Conservation (phyloP, 2,113 vertebrate species). For the Diphyllodes magnificus region DNA sequence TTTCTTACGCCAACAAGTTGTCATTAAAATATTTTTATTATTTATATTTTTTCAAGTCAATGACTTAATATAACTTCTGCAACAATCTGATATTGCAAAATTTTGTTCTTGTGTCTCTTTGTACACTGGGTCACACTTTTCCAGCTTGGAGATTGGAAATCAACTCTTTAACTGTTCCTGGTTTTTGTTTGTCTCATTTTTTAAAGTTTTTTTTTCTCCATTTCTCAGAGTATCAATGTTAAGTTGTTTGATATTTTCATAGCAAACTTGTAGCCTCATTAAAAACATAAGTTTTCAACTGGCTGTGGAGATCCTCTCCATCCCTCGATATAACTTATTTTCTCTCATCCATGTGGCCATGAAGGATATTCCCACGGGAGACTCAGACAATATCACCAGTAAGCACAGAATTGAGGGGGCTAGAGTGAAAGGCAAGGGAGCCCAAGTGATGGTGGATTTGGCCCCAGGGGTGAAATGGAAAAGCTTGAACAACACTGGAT, state of each 20-base stretch:
- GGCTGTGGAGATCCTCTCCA: neutral
- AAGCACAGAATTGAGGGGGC: neutral
- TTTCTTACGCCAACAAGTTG: neutral
- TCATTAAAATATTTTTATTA: neutral
- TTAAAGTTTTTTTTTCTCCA: neutral
- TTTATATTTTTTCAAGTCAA: neutral
- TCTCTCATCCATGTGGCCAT: neutral
- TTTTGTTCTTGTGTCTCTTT: neutral
- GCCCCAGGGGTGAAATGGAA: fast-evolving
- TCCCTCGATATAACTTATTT: neutral
- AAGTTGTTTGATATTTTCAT: neutral
- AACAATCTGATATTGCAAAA: neutral
- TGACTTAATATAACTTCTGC: neutral
- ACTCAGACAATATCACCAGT: neutral
- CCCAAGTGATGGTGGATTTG: neutral
- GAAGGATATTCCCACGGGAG: neutral
- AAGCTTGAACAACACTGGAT: neutral
- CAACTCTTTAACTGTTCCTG: neutral
- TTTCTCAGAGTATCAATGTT: neutral
- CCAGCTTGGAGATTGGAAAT: neutral
- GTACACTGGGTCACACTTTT: neutral
- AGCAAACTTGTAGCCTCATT: neutral
- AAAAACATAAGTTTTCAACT: neutral
- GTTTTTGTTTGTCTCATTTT: neutral
- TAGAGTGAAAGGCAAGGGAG: neutral